Percentiles rank a stretch among this genome's conserved stretches.
These are phyloP conservation scores for Cydia fagiglandana DNA, from an alignment of 1,140 invertebrate genomes.

Conservation along the genomic window DNA sequence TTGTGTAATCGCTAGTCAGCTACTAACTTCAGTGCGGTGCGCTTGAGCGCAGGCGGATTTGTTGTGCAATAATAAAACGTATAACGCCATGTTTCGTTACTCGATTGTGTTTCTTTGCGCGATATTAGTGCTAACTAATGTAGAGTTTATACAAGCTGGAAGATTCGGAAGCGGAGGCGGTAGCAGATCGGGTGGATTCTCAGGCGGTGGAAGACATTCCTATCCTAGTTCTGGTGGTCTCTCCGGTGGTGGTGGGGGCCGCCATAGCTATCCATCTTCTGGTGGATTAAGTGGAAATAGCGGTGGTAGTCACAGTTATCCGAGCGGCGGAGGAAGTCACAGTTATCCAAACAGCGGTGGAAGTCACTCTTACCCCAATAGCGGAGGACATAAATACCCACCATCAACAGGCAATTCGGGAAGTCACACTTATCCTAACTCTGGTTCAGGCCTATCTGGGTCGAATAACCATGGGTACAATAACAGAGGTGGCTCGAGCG, in stretches of 20 bases:
- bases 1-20: slow-evolving; percentile 14
- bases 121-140: slow-evolving; percentile 19
- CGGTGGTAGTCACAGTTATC: slow-evolving; percentile 41
- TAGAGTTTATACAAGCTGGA: slow-evolving; percentile 24
- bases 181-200: slow-evolving; percentile 36
- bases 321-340: slow-evolving; percentile 31
- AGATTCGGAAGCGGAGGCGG: slow-evolving; percentile 3
- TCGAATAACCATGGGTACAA: slow-evolving; percentile 47
- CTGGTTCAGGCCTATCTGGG: slow-evolving; percentile 37
- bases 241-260: slow-evolving; percentile 49
- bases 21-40: slow-evolving; percentile 16
- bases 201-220: slow-evolving; percentile 48
- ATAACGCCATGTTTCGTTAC: slow-evolving; percentile 24
- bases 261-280: slow-evolving; percentile 52
- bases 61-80: slow-evolving; percentile 16
- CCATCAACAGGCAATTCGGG: slow-evolving; percentile 24
- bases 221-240: slow-evolving; percentile 53
- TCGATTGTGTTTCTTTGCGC: slow-evolving; percentile 8
- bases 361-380: slow-evolving; percentile 43
- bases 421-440: slow-evolving; percentile 32
- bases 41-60: slow-evolving; percentile 6
- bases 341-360: slow-evolving; percentile 46
- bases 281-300: slow-evolving; percentile 49
- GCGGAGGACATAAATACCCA: slow-evolving; percentile 25
- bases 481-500: slow-evolving; percentile 42